Base-by-base conservation (phyloP, 2,797 vertebrate genomes). In the Esox lucius region DNA sequence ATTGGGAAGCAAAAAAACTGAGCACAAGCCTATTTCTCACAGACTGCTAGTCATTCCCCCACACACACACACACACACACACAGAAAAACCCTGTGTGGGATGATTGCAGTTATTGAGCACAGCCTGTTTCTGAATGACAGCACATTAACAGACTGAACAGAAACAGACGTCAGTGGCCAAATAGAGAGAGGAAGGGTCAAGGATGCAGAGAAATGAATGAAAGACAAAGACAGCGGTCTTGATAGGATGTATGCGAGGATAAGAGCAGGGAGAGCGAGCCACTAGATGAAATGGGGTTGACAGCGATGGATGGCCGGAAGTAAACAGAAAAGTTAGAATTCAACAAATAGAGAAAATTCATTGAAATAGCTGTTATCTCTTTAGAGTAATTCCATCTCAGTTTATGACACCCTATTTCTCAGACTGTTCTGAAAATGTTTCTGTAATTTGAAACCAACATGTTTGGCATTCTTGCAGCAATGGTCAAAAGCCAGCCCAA, bases 101-200 rank as follows among this genome's bases (percentile, higher is more conserved):
- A 71, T 88, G 86, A 90, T 87, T 85, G 81, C 81, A 84, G 81
- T 86, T 82, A 83, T 85, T 87, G 81, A 88, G 81, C 84, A 83
- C 75, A 79, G 79, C 82, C 79, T 85, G 81, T 85, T 73, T 74
- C 68, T 88, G 84, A 92, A 84, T 81, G 89, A 86, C 87, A 85
- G 82, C 80, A 73, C 85, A 88, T 85, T 72, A 89, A 70, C 78
- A 79, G 82, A 75, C 33, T 48, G 73, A 83, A 82, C 76, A 75
- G 68, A 85, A 78, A 84, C 79, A 79, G 81, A 91, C 89, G 86
- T 91, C 90, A 90, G 13, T 78, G 81, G 81, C 75, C 73, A 35
- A 16, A 31, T 51, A 48, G 22, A 73, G 46, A 28, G 39, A 66
- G 26, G 6, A 24, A 48, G 61, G 19, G 33, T 16, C 3, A 6